phyloP scores from a whole-genome alignment of 2,113 vertebrate genomes.

The Cyanoramphus novaezelandiae region DNA sequence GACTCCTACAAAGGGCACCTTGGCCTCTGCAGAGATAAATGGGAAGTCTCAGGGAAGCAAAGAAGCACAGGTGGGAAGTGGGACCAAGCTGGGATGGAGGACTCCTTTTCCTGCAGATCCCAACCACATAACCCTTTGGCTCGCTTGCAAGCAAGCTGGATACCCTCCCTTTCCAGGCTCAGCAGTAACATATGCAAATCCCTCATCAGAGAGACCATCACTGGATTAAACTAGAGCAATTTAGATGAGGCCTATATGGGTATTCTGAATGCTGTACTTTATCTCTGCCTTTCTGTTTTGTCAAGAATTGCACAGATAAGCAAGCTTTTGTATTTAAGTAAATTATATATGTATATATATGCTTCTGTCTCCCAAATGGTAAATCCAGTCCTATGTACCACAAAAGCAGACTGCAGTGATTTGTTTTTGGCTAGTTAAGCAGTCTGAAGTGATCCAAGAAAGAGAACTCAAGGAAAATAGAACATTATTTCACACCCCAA shows the following conservation, averaged over 20 bases:
- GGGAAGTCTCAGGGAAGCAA: neutral
- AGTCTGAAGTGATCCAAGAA: neutral
- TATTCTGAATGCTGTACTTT: neutral
- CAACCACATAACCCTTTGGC: fast-evolving
- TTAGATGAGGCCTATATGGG: neutral
- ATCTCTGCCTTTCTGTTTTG: neutral
- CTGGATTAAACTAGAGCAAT: neutral
- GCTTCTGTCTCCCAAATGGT: neutral
- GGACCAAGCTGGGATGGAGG: neutral
- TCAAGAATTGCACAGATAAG: neutral
- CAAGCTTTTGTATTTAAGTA: neutral
- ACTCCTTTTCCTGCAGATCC: neutral
- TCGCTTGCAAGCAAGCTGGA: neutral
- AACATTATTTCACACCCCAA: constrained; percentile 30
- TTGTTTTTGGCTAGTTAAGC: neutral
- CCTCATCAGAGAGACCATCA: neutral
- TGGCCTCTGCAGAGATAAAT: neutral
- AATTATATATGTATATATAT: neutral
- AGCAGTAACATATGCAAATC: neutral
- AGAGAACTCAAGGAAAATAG: constrained; percentile 7
- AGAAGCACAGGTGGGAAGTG: fast-evolving
- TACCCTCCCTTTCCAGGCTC: neutral
- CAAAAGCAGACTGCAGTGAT: neutral
- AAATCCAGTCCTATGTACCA: neutral
- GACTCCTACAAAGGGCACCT: fast-evolving